These are phyloP conservation scores for Pteruthius melanotis DNA, from an alignment of 2,113 vertebrate species.

Conservation along the genomic window DNA sequence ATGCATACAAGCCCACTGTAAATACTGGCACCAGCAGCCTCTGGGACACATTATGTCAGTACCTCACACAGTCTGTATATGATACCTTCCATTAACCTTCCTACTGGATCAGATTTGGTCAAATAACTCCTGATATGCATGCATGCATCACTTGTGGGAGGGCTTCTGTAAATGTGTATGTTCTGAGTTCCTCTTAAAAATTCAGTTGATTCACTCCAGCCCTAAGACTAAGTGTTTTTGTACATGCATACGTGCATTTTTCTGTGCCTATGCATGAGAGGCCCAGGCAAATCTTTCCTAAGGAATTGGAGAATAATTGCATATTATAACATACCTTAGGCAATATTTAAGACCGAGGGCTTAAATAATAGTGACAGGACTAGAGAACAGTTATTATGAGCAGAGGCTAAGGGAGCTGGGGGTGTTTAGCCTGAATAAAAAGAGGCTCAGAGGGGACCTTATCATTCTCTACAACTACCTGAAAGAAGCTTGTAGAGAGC, in stretches of 20 bases:
- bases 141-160: background rate
- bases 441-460: background rate
- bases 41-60: background rate
- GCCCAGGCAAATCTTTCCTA: background rate
- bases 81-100: background rate
- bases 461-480: background rate
- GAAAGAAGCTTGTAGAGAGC: background rate
- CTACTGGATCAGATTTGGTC: background rate
- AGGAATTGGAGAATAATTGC: background rate
- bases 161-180: background rate
- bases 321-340: background rate
- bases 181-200: background rate
- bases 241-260: background rate
- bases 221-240: background rate
- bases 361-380: background rate
- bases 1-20: background rate
- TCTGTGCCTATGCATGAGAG: background rate
- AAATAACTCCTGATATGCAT: background rate
- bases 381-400: background rate
- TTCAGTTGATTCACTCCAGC: background rate
- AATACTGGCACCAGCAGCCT: background rate
- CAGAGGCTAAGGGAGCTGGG: background rate
- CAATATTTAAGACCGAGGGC: background rate
- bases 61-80: background rate
- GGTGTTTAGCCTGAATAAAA: background rate